phyloP scores from a whole-genome alignment of 2,797 vertebrate genomes.

The Chiropotes sagulatus region DNA sequence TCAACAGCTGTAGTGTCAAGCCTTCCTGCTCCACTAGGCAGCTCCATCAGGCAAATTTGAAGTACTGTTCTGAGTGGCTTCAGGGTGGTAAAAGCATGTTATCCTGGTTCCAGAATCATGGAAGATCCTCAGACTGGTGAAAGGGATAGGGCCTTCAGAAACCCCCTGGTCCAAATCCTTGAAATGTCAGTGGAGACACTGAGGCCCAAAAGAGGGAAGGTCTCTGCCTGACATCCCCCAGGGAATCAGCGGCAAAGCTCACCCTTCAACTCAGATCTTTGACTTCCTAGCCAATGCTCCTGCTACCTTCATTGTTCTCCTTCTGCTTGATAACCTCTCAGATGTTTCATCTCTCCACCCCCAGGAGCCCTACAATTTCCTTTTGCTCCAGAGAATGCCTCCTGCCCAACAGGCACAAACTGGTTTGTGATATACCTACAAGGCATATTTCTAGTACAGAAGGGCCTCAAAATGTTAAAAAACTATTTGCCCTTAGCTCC shows the following conservation, averaged over 20 bases:
- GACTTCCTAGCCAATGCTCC: not conserved
- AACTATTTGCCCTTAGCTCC: not conserved
- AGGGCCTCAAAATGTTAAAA: not conserved
- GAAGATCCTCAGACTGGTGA: not conserved
- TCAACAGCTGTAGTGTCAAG: not conserved
- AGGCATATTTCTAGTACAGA: not conserved
- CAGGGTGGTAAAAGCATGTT: not conserved
- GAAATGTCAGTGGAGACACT: not conserved
- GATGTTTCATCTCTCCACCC: not conserved
- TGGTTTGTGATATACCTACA: not conserved
- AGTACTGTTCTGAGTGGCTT: not conserved
- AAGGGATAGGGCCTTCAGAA: not conserved
- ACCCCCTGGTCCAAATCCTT: not conserved
- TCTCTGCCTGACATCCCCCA: not conserved
- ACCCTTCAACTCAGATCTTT: not conserved
- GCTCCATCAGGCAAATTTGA: not conserved
- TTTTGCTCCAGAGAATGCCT: not conserved
- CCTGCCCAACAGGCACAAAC: not conserved
- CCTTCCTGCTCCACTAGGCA: slow-evolving; percentile 11
- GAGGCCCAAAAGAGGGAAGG: not conserved
- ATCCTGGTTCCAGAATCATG: slow-evolving; percentile 3
- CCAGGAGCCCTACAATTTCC: not conserved
- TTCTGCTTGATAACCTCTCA: not conserved
- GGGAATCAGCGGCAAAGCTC: not conserved
- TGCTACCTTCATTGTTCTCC: not conserved